Evolutionary conservation across 2,888 invertebrate genomes (phyloP), one percentile per base, ranked within the genome.

Genomic region (Amiota minor): DNA sequence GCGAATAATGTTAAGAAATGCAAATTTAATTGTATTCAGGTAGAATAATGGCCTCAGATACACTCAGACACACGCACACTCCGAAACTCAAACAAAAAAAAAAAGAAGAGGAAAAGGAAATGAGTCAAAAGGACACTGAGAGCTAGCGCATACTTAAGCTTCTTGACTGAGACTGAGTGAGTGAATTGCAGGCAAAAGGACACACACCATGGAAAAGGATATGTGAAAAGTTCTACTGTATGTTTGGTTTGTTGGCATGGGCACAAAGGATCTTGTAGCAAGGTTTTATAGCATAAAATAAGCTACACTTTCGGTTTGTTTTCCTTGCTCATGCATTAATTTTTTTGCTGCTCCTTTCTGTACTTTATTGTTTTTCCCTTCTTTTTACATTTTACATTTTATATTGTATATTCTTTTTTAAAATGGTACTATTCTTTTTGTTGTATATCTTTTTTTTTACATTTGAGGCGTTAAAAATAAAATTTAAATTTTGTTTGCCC

Each of bases 1-100:
- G 62, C 50, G 67, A 68, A 68, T 50, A 68, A 50, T 50, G 67
- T 53, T 23, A 79, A 77, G 83, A 83, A 87, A 88, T 88, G 84
- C 84, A 88, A 87, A 87, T 87, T 87, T 88, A 85, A 87, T 87
- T 88, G 85, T 82, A 78, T 81, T 80, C 82, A 82, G 79, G 80
- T 85, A 77, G 80, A 84, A 85, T 82, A 86, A 86, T 86, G 82
- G 74, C 70, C 75, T 79, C 76, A 55, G 61, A 65, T 62, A 59
- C 69, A 70, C 65, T 69, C 67, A 35, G 35, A 6, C 35, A 35
- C 2, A 35, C 35, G 6, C 35, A 35, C 35, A 35, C 35, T 35
- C 35, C 2, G 6, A 35, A 1, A 35, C 35, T 35, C 35, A 35
- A 3, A 35, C 6, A 35, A 8, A 0, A 35, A 6, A 23, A 35